Conservation (phyloP, 2,888 invertebrate species). For the Yponomeuta sedellus region DNA sequence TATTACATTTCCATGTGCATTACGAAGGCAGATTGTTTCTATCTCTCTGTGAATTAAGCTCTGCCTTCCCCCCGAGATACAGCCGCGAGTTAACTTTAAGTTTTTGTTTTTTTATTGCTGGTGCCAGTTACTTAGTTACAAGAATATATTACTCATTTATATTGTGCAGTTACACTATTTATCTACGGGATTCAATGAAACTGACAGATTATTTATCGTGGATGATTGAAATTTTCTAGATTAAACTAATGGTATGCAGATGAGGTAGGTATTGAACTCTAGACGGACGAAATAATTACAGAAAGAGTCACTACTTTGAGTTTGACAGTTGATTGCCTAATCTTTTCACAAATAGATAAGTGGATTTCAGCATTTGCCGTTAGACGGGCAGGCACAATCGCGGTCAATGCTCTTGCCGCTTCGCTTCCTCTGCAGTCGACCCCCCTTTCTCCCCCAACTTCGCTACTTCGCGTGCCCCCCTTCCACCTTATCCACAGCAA, state of each 20-base stretch:
- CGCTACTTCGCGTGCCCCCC: slow-evolving; percentile 23
- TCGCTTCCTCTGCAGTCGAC: slow-evolving; percentile 46
- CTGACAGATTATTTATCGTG: background rate
- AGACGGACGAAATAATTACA: background rate
- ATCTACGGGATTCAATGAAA: background rate
- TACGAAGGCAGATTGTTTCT: too few species aligned
- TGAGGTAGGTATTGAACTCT: background rate
- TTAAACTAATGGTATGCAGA: background rate
- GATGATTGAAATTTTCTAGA: background rate
- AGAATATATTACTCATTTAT: too few species aligned
- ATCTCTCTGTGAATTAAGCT: too few species aligned
- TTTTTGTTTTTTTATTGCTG: background rate
- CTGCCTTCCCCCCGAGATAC: too few species aligned
- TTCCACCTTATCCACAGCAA: slow-evolving; percentile 16
- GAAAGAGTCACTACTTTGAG: background rate
- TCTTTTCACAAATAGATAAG: slow-evolving; percentile 23
- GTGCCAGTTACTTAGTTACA: background rate
- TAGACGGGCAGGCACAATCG: slow-evolving; percentile 35
- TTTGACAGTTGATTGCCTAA: background rate
- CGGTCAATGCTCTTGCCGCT: slow-evolving; percentile 69
- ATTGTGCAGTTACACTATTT: too few species aligned
- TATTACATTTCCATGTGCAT: too few species aligned
- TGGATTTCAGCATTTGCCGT: slow-evolving; percentile 50
- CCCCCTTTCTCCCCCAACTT: slow-evolving; percentile 26
- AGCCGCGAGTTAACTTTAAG: too few species aligned